Conservation (phyloP, 2,888 invertebrate species). For the Atherix ibis region DNA sequence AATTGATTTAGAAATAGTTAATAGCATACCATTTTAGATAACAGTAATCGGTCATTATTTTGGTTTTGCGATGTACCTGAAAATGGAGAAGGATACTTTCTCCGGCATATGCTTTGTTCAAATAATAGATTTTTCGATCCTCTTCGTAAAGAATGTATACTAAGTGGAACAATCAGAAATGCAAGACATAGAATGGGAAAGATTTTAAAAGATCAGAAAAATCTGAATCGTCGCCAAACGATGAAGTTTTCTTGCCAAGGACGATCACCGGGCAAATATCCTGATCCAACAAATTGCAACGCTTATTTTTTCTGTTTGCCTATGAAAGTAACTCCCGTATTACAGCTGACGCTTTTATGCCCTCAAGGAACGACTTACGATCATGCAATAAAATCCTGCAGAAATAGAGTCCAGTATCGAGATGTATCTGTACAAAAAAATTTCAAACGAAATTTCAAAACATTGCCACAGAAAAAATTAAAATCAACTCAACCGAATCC, state of each 20-base stretch:
- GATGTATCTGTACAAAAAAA: neutral
- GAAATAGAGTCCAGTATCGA: neutral
- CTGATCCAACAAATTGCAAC: slow-evolving; percentile 11
- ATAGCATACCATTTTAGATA: slow-evolving; percentile 9
- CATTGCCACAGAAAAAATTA: neutral
- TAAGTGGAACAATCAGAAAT: slow-evolving; percentile 10
- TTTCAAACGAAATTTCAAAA: neutral
- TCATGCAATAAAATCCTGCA: slow-evolving; percentile 1
- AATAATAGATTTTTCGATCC: slow-evolving; percentile 11
- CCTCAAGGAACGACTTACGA: slow-evolving; percentile 13
- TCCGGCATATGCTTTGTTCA: slow-evolving; percentile 15
- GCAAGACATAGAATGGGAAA: neutral
- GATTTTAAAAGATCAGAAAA: neutral
- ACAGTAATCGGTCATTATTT: slow-evolving; percentile 10
- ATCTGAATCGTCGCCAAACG: neutral
- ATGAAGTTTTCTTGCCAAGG: neutral
- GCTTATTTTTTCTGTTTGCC: slow-evolving; percentile 13
- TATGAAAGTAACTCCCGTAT: slow-evolving; percentile 10
- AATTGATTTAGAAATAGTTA: neutral
- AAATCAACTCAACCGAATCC: neutral
- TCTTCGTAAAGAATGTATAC: slow-evolving; percentile 11
- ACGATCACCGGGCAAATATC: slow-evolving; percentile 11
- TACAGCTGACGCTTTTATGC: slow-evolving; percentile 12
- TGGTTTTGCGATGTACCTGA: slow-evolving; percentile 15
- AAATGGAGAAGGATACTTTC: slow-evolving; percentile 10